A percentile compares a stretch with the other conserved stretches of the same genome.
Evolutionary conservation across 2,113 vertebrate species (phyloP).

Genomic region (Bos indicus): DNA sequence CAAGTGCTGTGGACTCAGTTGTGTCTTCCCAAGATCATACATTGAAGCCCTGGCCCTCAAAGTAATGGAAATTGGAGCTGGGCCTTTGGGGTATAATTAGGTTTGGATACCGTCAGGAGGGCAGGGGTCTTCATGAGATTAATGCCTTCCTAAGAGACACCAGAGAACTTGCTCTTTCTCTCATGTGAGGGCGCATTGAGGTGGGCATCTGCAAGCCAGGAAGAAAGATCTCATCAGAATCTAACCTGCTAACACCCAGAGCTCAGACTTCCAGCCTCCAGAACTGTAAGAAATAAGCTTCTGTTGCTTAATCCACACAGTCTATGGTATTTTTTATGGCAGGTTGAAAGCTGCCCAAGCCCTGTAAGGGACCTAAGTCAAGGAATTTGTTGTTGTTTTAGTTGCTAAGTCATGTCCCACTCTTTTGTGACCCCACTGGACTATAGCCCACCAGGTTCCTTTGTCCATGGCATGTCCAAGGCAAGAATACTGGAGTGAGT

Average conservation of each 20-base stretch:
- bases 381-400: background rate
- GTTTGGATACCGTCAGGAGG: background rate
- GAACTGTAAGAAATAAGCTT: background rate
- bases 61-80: background rate
- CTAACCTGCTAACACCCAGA: background rate
- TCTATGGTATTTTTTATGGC: background rate
- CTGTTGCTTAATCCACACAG: background rate
- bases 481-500: background rate
- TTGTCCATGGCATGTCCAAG: background rate
- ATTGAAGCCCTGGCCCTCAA: background rate
- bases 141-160: background rate
- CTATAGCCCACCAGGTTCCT: background rate
- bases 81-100: background rate
- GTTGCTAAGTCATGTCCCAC: background rate
- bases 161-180: background rate
- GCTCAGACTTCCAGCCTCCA: background rate
- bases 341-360: background rate
- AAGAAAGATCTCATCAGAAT: background rate
- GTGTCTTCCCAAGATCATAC: background rate
- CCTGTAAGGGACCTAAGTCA: background rate
- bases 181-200: background rate
- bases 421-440: background rate
- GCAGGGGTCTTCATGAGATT: background rate
- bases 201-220: background rate
- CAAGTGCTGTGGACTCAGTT: background rate